Evolutionary conservation across 92 coral and sea anemone species (phyloP).

Genomic region (Zoanthus sansibaricus): DNA sequence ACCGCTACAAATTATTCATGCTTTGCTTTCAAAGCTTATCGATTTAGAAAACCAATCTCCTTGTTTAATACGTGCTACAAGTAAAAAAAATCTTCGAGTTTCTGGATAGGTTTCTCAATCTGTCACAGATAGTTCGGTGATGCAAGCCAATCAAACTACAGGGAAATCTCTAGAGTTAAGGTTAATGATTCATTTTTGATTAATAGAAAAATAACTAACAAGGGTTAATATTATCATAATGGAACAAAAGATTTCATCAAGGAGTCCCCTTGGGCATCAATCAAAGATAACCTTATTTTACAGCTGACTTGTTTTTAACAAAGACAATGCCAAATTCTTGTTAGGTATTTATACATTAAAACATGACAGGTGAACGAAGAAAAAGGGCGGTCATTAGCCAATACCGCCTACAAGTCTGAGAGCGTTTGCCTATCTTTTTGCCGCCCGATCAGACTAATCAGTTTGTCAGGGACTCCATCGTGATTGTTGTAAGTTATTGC

Average conservation of each 20-base stretch:
- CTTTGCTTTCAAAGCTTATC: too few species aligned
- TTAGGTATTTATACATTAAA: not conserved
- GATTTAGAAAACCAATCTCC: too few species aligned
- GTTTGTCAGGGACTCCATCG: not conserved
- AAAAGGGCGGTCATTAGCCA: not conserved
- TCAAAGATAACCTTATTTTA: not conserved
- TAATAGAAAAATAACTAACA: not conserved
- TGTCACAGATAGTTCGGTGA: too few species aligned
- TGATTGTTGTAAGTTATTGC: not conserved
- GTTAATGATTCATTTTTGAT: not conserved
- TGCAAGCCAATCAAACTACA: too few species aligned
- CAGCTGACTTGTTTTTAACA: not conserved
- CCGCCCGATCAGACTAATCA: not conserved
- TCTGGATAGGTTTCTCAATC: too few species aligned
- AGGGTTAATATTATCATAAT: not conserved
- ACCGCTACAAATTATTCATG: too few species aligned
- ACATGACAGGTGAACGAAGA: not conserved
- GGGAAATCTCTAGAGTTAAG: too few species aligned
- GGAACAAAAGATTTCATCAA: not conserved
- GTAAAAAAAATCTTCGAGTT: too few species aligned
- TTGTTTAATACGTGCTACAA: too few species aligned
- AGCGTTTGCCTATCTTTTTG: not conserved
- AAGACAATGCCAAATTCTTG: not conserved
- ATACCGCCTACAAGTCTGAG: not conserved
- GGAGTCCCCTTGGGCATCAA: not conserved